phyloP scores from a whole-genome alignment of 1,140 invertebrate species.

The Hydropsyche tenuis region DNA sequence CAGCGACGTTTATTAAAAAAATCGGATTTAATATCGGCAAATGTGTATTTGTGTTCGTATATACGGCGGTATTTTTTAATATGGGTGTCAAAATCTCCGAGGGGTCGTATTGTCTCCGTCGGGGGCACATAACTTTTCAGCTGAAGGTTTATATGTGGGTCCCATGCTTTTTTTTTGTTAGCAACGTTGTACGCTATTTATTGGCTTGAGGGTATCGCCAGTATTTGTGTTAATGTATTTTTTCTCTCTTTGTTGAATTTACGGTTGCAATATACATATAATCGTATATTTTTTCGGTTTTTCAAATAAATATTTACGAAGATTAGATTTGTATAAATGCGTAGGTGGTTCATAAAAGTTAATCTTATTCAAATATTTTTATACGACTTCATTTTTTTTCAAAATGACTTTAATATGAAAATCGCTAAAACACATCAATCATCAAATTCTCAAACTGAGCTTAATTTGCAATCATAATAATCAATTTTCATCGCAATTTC shows the following conservation, averaged over 20 bases:
- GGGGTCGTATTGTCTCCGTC: conserved; percentile 26
- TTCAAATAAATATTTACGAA: no score
- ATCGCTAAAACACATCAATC: no score
- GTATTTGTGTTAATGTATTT: conserved; percentile 17
- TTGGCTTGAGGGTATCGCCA: conserved; percentile 4
- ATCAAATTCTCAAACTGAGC: no score
- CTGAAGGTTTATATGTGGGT: conserved; percentile 20
- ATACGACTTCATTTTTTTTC: no score
- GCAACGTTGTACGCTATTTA: conserved; percentile 10
- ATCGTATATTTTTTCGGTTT: no score
- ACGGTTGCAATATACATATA: no score
- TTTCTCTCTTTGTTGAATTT: not conserved
- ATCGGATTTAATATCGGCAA: not conserved
- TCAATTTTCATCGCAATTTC: no score
- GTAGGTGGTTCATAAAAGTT: no score
- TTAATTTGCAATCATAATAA: no score
- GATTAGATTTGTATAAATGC: no score
- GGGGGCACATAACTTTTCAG: conserved; percentile 12
- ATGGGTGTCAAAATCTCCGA: conserved; percentile 22
- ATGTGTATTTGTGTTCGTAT: not conserved
- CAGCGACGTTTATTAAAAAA: not conserved
- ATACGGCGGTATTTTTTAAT: conserved; percentile 18
- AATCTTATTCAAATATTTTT: no score
- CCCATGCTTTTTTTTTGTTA: not conserved
- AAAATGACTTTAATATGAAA: no score